Base-by-base conservation (phyloP, 2,888 invertebrate genomes). In the Ariolimax columbianus region DNA sequence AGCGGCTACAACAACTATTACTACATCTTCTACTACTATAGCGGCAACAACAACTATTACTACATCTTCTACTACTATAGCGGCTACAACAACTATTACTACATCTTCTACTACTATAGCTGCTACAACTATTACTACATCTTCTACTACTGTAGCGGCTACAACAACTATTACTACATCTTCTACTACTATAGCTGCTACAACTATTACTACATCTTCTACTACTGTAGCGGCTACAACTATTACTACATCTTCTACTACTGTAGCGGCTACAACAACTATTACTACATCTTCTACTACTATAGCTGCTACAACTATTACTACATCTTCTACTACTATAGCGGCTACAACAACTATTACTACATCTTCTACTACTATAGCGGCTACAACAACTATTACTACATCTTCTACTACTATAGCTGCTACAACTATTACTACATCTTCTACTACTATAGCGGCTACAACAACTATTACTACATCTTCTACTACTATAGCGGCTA, bases 21-120 rank as follows among this genome's bases (percentile, higher is more conserved):
- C 73, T 38, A 73, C 73, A 23, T 14, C 73, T 73, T 38, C 73
- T 73, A 73, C 73, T 73, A 73, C 73, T 73, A 11, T 40, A 38
- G 23, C 33, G 3, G 23, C 73, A 38, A n/a, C 40, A 38, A 73
- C 73, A 38, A 73, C 73, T 73, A 73, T 26, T 40, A 73, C 73
- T 73, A 40, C 6, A 38, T 2, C 73, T 73, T 38, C 73, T 38
- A 73, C 73, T 72, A 72, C 7, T 72, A 33, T 33, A 19, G 9
- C 36, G 11, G 9, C 72, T 19, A 33, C 36, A 11, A 72, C 47
- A 11, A 47, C 47, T 47, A 47, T 47, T 47, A 47, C 47, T 17
- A 47, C 47, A 11, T 11, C 7, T 7, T 11, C 9, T 47, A 47
- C 7, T 47, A 47, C 17, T 7, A 7, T 11, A 11, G 17, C 47